Percentiles rank a stretch among this genome's conserved stretches.
phyloP scores from a whole-genome alignment of 2,113 vertebrate genomes.

The Tragulus kanchil region DNA sequence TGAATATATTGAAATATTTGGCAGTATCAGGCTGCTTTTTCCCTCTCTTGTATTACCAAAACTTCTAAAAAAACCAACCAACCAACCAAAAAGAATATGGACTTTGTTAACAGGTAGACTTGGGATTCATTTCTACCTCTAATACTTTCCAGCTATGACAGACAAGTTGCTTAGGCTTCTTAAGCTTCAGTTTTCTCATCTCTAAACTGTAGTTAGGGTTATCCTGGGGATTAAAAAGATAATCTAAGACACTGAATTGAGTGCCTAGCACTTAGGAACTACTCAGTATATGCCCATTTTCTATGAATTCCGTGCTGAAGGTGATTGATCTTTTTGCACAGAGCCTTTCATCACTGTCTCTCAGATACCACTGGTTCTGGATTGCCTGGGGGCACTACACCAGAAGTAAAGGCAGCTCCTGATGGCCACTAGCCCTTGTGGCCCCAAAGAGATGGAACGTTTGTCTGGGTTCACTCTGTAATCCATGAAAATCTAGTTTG shows the following conservation, averaged over 20 bases:
- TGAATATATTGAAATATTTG: not conserved
- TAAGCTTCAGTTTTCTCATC: not conserved
- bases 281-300: not conserved
- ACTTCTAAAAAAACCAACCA: not conserved
- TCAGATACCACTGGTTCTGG: not conserved
- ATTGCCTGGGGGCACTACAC: not conserved
- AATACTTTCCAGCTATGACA: not conserved
- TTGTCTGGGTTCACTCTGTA: not conserved
- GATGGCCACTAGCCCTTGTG: not conserved
- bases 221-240: slow-evolving; percentile 13
- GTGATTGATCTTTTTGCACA: not conserved
- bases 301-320: slow-evolving; percentile 31
- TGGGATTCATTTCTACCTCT: slow-evolving; percentile 30
- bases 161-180: not conserved
- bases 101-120: not conserved
- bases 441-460: not conserved
- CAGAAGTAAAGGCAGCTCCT: not conserved
- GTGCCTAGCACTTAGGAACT: not conserved
- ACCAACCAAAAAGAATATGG: not conserved
- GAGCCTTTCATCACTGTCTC: not conserved
- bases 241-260: not conserved
- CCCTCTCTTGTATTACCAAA: not conserved
- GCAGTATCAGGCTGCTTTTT: not conserved
- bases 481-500: not conserved
- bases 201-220: not conserved